Percentiles rank a stretch among this genome's conserved stretches.
These are phyloP conservation scores for Paragorgia papillata DNA, from an alignment of 92 coral and sea anemone species.

Conservation along the genomic window DNA sequence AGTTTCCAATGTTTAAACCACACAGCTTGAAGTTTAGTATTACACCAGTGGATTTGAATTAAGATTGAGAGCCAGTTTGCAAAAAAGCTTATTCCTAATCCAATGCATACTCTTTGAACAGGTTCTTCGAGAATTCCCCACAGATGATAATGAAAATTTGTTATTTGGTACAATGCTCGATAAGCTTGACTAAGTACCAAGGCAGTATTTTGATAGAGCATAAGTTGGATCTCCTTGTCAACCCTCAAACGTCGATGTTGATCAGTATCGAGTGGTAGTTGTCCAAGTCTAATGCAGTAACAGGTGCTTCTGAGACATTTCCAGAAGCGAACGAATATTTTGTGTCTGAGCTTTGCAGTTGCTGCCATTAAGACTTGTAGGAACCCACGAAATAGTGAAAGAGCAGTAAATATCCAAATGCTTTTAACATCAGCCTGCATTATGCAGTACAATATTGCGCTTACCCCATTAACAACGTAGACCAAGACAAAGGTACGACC, in stretches of 20 bases:
- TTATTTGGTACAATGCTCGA: slow-evolving; percentile 20
- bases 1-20: slow-evolving; percentile 23
- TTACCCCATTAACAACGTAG: slow-evolving; percentile 14
- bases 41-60: slow-evolving; percentile 25
- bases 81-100: slow-evolving; percentile 11
- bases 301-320: background rate
- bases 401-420: slow-evolving; percentile 11
- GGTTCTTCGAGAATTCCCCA: background rate
- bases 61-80: background rate
- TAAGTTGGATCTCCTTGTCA: slow-evolving; percentile 26
- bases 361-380: background rate
- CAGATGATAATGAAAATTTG: background rate
- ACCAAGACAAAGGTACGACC: slow-evolving; percentile 21
- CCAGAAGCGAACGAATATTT: slow-evolving; percentile 14
- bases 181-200: slow-evolving; percentile 32
- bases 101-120: slow-evolving; percentile 19
- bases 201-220: slow-evolving; percentile 19
- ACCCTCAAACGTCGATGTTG: slow-evolving; percentile 12
- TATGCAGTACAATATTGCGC: slow-evolving; percentile 6
- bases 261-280: background rate
- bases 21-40: background rate
- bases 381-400: slow-evolving; percentile 3
- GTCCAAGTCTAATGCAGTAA: background rate
- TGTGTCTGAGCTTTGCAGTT: background rate
- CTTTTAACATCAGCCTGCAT: slow-evolving; percentile 26